Base-by-base conservation (phyloP, 2,888 invertebrate species). In the Arctia plantaginis region DNA sequence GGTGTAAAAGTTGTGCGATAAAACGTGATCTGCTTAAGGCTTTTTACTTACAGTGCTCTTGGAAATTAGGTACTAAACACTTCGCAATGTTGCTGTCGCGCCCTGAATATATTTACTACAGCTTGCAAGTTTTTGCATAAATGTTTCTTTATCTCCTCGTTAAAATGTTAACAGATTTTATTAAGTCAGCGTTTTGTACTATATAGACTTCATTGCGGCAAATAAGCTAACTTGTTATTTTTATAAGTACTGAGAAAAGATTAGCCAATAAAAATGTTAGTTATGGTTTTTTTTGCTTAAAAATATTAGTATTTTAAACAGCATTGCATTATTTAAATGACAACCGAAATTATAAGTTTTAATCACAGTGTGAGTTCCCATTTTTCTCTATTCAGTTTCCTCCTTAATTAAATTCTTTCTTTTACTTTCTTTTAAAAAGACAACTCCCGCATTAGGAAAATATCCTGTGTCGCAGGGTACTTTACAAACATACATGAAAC, bases 1-100 rank as follows among this genome's bases (percentile, higher is more conserved):
- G 77, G 82, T 80, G 77, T 78, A 79, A 84, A 85, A 86, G 83
- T 85, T 87, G 72, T 47, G 78, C 82, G 80, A 85, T 84, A 85
- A 88, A 86, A 88, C 86, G 87, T 86, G 88, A 86, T 82, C 85
- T 85, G 82, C 83, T 86, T 86, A 82, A 82, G 81, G 75, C 80
- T 82, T 82, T 84, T 82, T 82, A 86, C 78, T 84, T 82, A 75
- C 76, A 81, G 79, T 77, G 74, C 77, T 79, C 76, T 81, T 79
- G 82, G 74, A 83, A 88, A 86, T 83, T 82, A 81, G 80, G 77
- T 80, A 84, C 79, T 82, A 86, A 85, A 82, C 78, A 82, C 81
- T 84, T 81, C 80, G 67, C 73, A 75, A 81, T 72, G 77, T 79
- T 69, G 59, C 77, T 73, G 75, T 77, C 79, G 74, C 76, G 79